Evolutionary conservation across 1,140 invertebrate genomes (phyloP).

Genomic region (Ips typographus): DNA sequence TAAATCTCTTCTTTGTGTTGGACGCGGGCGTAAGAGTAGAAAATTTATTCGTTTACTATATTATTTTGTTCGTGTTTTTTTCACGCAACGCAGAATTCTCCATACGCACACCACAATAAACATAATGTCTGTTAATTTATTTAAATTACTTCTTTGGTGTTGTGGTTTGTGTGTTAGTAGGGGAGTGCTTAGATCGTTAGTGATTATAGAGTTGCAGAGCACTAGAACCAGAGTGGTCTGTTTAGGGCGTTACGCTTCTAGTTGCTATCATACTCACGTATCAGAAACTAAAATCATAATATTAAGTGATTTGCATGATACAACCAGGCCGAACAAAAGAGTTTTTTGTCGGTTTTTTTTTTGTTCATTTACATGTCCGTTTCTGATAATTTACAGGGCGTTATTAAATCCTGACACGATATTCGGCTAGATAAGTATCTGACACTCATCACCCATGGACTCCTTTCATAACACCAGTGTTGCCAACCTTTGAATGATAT

Average conservation of each 20-base stretch:
- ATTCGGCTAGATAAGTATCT: slow-evolving; percentile 9
- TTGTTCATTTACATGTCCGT: slow-evolving; percentile 22
- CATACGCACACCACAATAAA: slow-evolving; percentile 29
- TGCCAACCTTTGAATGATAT: too few species aligned
- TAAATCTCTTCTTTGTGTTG: slow-evolving; percentile 14
- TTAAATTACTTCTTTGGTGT: slow-evolving; percentile 26
- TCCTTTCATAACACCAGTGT: background rate
- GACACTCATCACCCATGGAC: background rate
- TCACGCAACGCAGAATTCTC: slow-evolving; percentile 27
- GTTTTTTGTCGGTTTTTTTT: slow-evolving; percentile 19
- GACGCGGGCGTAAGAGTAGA: slow-evolving; percentile 27
- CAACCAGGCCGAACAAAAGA: slow-evolving; percentile 9
- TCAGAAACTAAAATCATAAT: background rate
- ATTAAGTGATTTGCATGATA: slow-evolving; percentile 18
- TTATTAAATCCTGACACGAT: slow-evolving; percentile 13
- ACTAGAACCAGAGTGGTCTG: background rate
- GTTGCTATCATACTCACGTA: background rate
- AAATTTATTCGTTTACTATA: slow-evolving; percentile 24
- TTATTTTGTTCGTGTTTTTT: slow-evolving; percentile 28
- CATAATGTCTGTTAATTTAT: slow-evolving; percentile 27
- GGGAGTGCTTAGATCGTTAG: background rate
- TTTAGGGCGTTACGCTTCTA: background rate
- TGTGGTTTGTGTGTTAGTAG: background rate
- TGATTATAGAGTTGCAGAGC: background rate
- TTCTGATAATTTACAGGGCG: slow-evolving; percentile 6